Evolutionary conservation across 2,888 invertebrate genomes (phyloP).

Genomic region (Cosmorhoe ocellata): DNA sequence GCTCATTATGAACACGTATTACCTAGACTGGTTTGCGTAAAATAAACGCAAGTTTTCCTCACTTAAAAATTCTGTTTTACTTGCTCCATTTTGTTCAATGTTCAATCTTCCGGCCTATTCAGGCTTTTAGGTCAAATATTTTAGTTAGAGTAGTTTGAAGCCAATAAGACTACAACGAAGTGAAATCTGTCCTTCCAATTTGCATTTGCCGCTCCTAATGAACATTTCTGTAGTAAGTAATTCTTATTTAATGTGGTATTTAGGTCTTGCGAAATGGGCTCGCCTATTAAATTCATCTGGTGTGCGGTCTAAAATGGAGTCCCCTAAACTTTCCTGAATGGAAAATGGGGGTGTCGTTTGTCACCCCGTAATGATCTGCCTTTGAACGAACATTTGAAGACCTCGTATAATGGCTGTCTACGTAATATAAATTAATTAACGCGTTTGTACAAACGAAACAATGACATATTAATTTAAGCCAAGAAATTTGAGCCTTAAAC

Average conservation of each 20-base stretch:
- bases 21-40: conserved; percentile 12
- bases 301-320: conserved; percentile 42
- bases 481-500: conserved; percentile 30
- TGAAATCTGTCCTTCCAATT: conserved; percentile 9
- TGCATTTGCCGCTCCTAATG: conserved; percentile 16
- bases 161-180: conserved; percentile 7
- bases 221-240: conserved; percentile 8
- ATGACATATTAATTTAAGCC: conserved; percentile 36
- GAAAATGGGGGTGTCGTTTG: conserved; percentile 46
- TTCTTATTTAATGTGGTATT: conserved; percentile 14
- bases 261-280: conserved; percentile 41
- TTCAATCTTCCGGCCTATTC: conserved; percentile 26
- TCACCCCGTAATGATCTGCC: conserved; percentile 46
- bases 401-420: conserved; percentile 22
- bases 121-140: conserved; percentile 26
- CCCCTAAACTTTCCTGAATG: conserved; percentile 48
- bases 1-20: conserved; percentile 15
- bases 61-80: conserved; percentile 27
- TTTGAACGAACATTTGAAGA: conserved; percentile 39
- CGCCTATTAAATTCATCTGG: conserved; percentile 50
- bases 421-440: conserved; percentile 40
- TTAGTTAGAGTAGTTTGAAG: conserved; percentile 14
- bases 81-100: conserved; percentile 25
- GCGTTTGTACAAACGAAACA: conserved; percentile 33
- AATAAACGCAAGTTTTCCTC: conserved; percentile 26